A percentile compares a stretch with the other conserved stretches of the same genome.
phyloP scores from a whole-genome alignment of 2,113 vertebrate genomes.

The Struthidea cinerea region DNA sequence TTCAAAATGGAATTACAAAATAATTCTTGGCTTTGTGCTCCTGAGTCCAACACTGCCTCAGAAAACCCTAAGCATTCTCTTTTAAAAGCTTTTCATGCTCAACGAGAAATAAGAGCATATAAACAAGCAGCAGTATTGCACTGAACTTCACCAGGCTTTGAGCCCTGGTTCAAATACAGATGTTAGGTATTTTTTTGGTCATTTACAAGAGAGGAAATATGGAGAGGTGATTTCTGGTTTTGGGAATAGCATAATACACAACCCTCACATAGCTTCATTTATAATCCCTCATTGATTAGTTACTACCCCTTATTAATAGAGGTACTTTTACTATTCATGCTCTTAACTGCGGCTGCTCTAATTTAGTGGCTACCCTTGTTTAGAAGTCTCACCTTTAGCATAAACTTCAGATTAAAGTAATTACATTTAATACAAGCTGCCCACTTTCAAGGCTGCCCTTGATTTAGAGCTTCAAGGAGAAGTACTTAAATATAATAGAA shows the following conservation, averaged over 20 bases:
- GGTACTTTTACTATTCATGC: neutral
- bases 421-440: constrained; percentile 30
- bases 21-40: neutral
- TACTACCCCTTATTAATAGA: neutral
- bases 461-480: constrained; percentile 44
- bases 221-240: neutral
- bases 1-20: neutral
- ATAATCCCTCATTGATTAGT: neutral
- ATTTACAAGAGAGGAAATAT: neutral
- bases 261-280: neutral
- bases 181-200: neutral
- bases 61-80: neutral
- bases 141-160: neutral
- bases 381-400: constrained; percentile 33
- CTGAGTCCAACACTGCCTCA: neutral
- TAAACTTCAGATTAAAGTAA: constrained; percentile 45
- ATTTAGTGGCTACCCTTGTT: constrained; percentile 26
- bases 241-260: neutral
- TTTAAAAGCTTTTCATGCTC: neutral
- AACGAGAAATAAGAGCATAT: neutral
- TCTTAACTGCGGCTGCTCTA: neutral
- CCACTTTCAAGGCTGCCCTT: neutral
- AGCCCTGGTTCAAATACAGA: neutral
- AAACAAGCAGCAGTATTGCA: neutral
- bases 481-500: constrained; percentile 54